Percentiles rank a stretch among this genome's conserved stretches.
Evolutionary conservation across 92 coral and sea anemone species (phyloP).

Genomic region (Porites evermanni): DNA sequence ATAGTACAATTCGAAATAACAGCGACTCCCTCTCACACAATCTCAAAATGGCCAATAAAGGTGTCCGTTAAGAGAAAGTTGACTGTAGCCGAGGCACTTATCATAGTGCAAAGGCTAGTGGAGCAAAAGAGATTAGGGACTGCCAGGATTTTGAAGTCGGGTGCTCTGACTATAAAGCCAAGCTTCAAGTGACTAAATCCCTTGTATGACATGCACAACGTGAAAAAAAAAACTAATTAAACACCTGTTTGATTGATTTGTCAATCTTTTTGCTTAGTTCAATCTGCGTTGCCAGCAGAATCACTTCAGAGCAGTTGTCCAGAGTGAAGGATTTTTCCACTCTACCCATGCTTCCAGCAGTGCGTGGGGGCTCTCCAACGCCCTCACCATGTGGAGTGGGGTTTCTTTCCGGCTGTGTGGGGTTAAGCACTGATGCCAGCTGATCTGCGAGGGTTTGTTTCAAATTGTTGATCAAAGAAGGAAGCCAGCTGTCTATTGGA

Average conservation of each 20-base stretch:
- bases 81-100: no score
- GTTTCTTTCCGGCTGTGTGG: constrained; percentile 24
- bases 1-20: no score
- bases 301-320: constrained; percentile 80
- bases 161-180: no score
- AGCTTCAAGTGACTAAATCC: no score
- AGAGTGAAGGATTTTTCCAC: constrained; percentile 70
- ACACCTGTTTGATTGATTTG: constrained; percentile 64
- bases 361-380: constrained; percentile 59
- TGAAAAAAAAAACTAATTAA: neutral
- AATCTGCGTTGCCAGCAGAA: constrained; percentile 82
- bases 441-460: constrained; percentile 84
- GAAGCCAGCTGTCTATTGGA: constrained; percentile 92
- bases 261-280: constrained; percentile 81
- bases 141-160: no score
- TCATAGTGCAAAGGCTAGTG: no score
- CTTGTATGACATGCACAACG: neutral
- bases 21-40: no score
- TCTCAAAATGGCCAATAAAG: no score
- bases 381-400: constrained; percentile 24
- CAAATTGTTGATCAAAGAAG: constrained; percentile 62
- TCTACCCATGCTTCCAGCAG: constrained; percentile 60
- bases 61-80: no score
- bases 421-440: constrained; percentile 58
- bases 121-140: no score